Percentiles rank a stretch among this genome's conserved stretches.
phyloP scores from a whole-genome alignment of 2,797 vertebrate species.

The Neosilurus mollespiculum region DNA sequence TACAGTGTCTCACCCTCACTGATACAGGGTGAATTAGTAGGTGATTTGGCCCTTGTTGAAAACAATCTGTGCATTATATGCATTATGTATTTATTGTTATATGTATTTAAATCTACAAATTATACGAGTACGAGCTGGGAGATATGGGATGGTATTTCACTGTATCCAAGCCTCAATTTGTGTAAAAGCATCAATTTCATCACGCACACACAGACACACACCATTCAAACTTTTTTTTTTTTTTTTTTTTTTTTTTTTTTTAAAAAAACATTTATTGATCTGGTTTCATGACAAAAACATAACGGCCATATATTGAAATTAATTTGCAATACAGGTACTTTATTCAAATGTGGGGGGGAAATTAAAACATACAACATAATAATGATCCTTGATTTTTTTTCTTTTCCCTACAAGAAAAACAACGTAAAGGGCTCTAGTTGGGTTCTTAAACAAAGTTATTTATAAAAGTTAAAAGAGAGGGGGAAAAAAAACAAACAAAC shows the following conservation, averaged over 20 bases:
- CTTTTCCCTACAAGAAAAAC: background rate
- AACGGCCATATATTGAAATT: constrained; percentile 58
- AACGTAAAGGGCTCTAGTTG: background rate
- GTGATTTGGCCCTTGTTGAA: too few relatives aligned
- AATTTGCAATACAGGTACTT: constrained; percentile 17
- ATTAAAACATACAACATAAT: background rate
- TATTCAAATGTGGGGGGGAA: background rate
- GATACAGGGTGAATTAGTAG: too few relatives aligned
- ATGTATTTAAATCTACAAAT: too few relatives aligned
- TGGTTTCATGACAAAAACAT: constrained; percentile 51
- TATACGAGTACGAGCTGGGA: too few relatives aligned
- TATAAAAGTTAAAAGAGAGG: constrained; percentile 7
- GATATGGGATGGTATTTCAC: too few relatives aligned
- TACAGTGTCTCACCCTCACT: too few relatives aligned
- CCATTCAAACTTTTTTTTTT: background rate
- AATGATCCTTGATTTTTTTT: constrained; percentile 19
- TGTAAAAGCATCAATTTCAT: too few relatives aligned
- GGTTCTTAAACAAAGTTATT: background rate
- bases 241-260: background rate
- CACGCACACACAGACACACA: background rate
- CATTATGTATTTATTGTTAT: too few relatives aligned
- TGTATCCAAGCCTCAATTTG: too few relatives aligned
- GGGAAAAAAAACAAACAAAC: background rate
- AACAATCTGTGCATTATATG: too few relatives aligned
- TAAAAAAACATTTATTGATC: constrained; percentile 65